phyloP scores from a whole-genome alignment of 2,113 vertebrate genomes.

The Clarias gariepinus region DNA sequence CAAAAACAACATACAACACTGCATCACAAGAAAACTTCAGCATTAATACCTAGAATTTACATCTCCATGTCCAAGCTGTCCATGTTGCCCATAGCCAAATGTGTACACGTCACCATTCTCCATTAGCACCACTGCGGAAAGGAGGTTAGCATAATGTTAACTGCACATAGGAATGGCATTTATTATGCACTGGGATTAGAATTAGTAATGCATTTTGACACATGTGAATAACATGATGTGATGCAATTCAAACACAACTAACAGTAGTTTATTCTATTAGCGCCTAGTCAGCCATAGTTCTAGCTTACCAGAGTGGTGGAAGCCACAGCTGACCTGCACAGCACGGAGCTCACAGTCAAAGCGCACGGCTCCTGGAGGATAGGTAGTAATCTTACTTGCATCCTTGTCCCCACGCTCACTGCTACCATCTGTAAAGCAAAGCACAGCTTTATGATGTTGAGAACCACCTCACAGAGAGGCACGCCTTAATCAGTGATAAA shows the following conservation, averaged over 20 bases:
- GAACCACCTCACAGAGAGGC: not conserved
- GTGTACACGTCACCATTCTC: conserved; percentile 98
- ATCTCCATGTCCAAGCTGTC: conserved; percentile 95
- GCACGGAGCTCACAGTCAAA: conserved; percentile 94
- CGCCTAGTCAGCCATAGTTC: not conserved
- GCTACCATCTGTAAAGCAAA: conserved; percentile 84
- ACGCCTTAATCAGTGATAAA: not conserved
- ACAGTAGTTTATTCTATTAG: not conserved
- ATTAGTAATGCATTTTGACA: not conserved
- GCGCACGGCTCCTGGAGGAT: conserved; percentile 90
- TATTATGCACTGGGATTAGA: not conserved
- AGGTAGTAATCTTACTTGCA: conserved; percentile 97
- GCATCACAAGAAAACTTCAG: not conserved
- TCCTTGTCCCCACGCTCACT: conserved; percentile 97
- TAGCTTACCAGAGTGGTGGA: conserved; percentile 93
- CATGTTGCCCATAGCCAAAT: conserved; percentile 97
- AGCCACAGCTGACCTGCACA: conserved; percentile 96
- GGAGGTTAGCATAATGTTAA: conserved; percentile 1
- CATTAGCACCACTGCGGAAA: conserved; percentile 90
- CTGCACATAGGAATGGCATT: conserved; percentile 13
- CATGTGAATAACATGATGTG: not conserved
- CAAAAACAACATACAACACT: not conserved
- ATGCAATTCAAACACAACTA: not conserved
- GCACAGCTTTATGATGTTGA: not conserved
- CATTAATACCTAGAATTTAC: conserved; percentile 90